Conservation (phyloP, 2,888 invertebrate species). For the Rotaria macrura region DNA sequence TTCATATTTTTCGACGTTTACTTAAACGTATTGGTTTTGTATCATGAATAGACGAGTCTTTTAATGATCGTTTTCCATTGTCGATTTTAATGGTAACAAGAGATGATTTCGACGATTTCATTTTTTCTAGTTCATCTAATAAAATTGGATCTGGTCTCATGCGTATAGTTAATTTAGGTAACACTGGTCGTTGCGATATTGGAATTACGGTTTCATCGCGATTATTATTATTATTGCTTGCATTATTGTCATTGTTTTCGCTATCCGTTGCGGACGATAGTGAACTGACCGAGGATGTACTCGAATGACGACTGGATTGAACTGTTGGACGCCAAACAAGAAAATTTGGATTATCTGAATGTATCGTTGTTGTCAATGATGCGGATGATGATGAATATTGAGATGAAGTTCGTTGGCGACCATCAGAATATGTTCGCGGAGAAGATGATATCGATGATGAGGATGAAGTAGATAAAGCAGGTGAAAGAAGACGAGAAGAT, state of each 20-base stretch:
- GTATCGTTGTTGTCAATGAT: not conserved
- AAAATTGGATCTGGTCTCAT: not conserved
- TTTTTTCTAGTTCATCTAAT: not conserved
- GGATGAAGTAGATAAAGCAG: not conserved
- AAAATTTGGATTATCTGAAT: not conserved
- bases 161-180: conserved; percentile 2
- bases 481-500: not conserved
- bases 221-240: not conserved
- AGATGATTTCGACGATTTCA: not conserved
- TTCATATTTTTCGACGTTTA: not conserved
- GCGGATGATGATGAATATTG: conserved; percentile 1
- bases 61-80: not conserved
- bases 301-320: not conserved
- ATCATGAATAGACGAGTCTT: not conserved
- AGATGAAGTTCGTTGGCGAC: not conserved
- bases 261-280: not conserved
- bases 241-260: not conserved
- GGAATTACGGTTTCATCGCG: not conserved
- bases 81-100: not conserved
- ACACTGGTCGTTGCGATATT: not conserved
- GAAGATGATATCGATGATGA: not conserved
- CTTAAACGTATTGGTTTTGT: not conserved
- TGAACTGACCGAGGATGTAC: not conserved
- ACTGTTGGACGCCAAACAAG: not conserved
- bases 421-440: not conserved